Percentiles rank a stretch among this genome's conserved stretches.
These are phyloP conservation scores for Anolis sagrei DNA, from an alignment of 2,113 vertebrate species.

Conservation along the genomic window DNA sequence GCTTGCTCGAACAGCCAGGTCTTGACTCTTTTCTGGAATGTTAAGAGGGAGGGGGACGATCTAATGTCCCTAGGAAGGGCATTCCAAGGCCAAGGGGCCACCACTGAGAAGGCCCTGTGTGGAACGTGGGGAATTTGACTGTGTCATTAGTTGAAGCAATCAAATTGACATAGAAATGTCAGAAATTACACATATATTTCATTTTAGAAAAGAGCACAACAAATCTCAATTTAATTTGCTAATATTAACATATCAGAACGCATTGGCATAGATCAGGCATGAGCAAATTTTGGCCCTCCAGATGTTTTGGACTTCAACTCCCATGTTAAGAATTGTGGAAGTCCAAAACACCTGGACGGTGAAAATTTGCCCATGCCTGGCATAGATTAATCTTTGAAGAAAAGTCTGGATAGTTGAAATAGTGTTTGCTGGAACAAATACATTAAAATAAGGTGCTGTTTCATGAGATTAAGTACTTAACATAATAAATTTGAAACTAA, in stretches of 20 bases:
- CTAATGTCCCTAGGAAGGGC: no score
- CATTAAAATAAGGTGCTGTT: not conserved
- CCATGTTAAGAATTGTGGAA: no score
- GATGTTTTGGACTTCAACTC: no score
- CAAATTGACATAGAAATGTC: not conserved
- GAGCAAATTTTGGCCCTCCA: no score
- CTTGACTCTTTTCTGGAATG: no score
- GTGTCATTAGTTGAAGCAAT: not conserved
- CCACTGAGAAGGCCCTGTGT: no score
- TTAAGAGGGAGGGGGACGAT: no score
- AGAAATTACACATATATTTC: not conserved
- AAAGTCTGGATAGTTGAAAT: not conserved
- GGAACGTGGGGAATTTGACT: not conserved
- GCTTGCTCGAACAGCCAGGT: no score
- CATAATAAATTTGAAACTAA: slow-evolving; percentile 11
- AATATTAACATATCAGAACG: not conserved
- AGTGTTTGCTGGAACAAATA: not conserved
- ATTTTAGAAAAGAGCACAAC: not conserved
- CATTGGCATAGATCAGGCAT: not conserved
- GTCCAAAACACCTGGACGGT: no score
- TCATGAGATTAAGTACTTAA: not conserved
- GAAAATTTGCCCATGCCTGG: no score
- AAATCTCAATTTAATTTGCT: not conserved
- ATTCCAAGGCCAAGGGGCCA: no score
- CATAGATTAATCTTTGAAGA: not conserved